A percentile compares a stretch with the other conserved stretches of the same genome.
Evolutionary conservation across 2,888 invertebrate genomes (phyloP).

Genomic region (Alloplasta piceator): DNA sequence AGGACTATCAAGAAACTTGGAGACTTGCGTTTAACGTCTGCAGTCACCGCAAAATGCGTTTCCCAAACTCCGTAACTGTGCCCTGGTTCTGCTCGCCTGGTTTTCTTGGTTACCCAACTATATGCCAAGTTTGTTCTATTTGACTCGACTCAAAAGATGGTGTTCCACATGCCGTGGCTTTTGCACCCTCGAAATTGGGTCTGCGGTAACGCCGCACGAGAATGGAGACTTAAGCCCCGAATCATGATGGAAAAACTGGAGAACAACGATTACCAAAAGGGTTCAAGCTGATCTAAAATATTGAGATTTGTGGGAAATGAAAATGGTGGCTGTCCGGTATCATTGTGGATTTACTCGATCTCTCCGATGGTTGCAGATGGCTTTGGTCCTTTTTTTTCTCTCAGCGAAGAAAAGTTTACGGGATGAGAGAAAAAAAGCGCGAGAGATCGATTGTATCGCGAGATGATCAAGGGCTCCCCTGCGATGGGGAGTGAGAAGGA

Average conservation of each 20-base stretch:
- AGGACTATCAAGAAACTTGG: conserved; percentile 54
- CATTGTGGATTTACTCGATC: conserved; percentile 34
- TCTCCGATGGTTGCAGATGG: conserved; percentile 28
- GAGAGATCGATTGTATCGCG: conserved; percentile 66
- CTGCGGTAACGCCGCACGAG: conserved; percentile 19
- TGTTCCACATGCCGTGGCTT: background rate
- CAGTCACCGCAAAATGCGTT: conserved; percentile 25
- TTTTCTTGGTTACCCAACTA: conserved; percentile 25
- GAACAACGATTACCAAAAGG: background rate
- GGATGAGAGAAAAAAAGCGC: conserved; percentile 59
- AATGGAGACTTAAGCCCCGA: background rate
- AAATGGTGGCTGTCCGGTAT: conserved; percentile 22
- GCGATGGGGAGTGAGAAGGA: conserved; percentile 7
- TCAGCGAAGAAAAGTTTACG: conserved; percentile 38
- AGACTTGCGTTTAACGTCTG: conserved; percentile 46
- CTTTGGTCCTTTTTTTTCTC: background rate
- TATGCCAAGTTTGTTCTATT: conserved; percentile 57
- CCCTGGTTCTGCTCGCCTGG: background rate
- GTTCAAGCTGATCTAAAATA: background rate
- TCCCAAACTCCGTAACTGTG: background rate
- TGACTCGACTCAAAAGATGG: conserved; percentile 52
- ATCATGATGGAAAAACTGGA: background rate
- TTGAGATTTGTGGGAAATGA: background rate
- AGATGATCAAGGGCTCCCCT: conserved; percentile 55
- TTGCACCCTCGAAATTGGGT: conserved; percentile 3